phyloP scores from a whole-genome alignment of 2,888 invertebrate genomes.

The Andrena trimmerana region DNA sequence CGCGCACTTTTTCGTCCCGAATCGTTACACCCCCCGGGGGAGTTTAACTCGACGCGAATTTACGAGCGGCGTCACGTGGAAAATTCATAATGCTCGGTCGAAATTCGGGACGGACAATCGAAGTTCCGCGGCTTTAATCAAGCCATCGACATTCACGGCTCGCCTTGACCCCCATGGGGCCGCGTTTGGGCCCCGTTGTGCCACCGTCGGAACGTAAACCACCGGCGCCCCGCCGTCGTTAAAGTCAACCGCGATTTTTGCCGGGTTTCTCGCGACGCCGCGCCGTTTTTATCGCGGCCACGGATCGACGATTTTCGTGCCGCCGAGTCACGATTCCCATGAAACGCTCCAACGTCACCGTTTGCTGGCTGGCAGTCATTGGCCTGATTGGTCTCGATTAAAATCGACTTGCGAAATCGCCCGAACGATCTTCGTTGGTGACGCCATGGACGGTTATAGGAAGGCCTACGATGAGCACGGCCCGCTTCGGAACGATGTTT shows the following conservation, averaged over 20 bases:
- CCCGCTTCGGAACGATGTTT: neutral
- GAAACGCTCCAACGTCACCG: constrained; percentile 19
- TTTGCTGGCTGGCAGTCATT: constrained; percentile 40
- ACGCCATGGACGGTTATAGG: constrained; percentile 63
- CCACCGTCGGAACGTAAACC: constrained; percentile 4
- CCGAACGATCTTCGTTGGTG: constrained; percentile 72
- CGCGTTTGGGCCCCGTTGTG: neutral
- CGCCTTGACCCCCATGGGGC: constrained; percentile 22
- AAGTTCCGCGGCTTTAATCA: constrained; percentile 46
- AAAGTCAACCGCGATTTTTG: constrained; percentile 6
- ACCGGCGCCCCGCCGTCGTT: neutral
- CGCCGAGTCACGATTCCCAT: constrained; percentile 35
- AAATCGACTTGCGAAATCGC: constrained; percentile 78
- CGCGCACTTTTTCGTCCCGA: neutral
- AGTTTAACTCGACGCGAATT: constrained; percentile 16
- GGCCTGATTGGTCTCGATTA: constrained; percentile 74
- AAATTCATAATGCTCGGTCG: constrained; percentile 37
- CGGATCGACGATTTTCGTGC: constrained; percentile 3
- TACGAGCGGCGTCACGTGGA: constrained; percentile 37
- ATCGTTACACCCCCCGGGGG: neutral
- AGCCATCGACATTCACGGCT: constrained; percentile 52
- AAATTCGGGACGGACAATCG: constrained; percentile 28
- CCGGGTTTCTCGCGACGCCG: neutral
- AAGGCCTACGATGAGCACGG: constrained; percentile 19
- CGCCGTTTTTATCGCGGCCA: neutral